phyloP scores from a whole-genome alignment of 2,113 vertebrate genomes.

The Sinocyclocheilus maitianheensis region DNA sequence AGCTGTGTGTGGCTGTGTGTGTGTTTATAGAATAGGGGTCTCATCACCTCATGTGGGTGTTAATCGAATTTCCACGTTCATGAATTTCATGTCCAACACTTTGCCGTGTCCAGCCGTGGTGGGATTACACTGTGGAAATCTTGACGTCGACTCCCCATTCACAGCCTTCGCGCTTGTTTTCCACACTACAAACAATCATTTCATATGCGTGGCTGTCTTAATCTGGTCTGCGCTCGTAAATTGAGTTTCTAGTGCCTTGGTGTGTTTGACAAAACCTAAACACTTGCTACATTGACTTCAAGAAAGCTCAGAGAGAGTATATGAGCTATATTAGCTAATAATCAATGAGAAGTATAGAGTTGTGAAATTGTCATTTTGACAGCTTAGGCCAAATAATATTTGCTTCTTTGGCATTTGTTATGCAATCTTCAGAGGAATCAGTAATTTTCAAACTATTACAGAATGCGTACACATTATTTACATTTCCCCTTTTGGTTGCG shows the following conservation, averaged over 20 bases:
- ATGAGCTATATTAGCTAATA: neutral
- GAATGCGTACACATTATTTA: too few species aligned
- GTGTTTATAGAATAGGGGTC: conserved; percentile 32
- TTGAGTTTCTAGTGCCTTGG: neutral
- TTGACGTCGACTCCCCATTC: conserved; percentile 49
- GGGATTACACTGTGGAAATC: conserved; percentile 59
- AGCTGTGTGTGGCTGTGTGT: conserved; percentile 40
- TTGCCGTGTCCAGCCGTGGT: conserved; percentile 47
- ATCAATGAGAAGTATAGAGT: neutral
- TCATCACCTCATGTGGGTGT: conserved; percentile 57
- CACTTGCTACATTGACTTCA: neutral
- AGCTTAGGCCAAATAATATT: conserved; percentile 3
- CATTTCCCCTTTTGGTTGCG: too few species aligned
- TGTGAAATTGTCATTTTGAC: neutral
- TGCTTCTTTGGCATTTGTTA: neutral
- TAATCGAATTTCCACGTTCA: conserved; percentile 64
- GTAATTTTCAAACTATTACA: too few species aligned
- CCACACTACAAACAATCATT: conserved; percentile 7
- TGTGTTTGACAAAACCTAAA: neutral
- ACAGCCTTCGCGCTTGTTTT: conserved; percentile 57
- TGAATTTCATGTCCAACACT: conserved; percentile 57
- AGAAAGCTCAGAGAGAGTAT: neutral
- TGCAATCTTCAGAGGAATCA: neutral
- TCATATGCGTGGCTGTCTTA: neutral
- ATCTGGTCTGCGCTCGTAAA: neutral